Conservation (phyloP, 2,113 vertebrate species). For the Ptilorrhoa leucosticta region DNA sequence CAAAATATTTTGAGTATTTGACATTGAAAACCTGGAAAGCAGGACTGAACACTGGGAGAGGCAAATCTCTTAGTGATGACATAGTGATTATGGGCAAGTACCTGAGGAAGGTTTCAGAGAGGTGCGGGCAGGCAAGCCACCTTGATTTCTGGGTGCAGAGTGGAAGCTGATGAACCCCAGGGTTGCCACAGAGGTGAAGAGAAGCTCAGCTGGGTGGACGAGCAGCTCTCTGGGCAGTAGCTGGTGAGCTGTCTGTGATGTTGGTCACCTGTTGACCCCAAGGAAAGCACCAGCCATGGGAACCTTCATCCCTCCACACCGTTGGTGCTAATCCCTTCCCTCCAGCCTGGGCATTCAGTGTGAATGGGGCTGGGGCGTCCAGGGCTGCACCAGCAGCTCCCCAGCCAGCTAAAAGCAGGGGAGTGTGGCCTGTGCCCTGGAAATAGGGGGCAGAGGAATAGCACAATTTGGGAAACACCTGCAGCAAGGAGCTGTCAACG, state of each 20-base stretch:
- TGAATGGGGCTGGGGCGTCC: not conserved
- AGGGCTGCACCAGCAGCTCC: not conserved
- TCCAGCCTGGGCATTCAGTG: not conserved
- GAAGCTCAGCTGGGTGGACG: not conserved
- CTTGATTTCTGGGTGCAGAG: not conserved
- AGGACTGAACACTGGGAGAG: not conserved
- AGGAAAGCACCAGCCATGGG: not conserved
- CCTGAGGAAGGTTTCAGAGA: not conserved
- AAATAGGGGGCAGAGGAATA: not conserved
- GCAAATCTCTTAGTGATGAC: not conserved
- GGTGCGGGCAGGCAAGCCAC: not conserved
- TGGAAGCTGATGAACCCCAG: not conserved
- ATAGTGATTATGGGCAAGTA: not conserved
- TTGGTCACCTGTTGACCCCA: not conserved
- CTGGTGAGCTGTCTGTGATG: not conserved
- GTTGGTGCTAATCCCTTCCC: not conserved
- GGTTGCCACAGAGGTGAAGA: not conserved
- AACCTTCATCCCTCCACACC: not conserved
- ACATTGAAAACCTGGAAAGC: not conserved
- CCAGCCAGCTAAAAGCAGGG: rapidly evolving
- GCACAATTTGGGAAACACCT: not conserved
- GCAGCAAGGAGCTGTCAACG: not conserved
- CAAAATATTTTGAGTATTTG: not conserved
- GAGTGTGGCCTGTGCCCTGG: not conserved
- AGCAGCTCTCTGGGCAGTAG: not conserved